Conservation (phyloP, 2,888 invertebrate species). For the Drosophila testacea region DNA sequence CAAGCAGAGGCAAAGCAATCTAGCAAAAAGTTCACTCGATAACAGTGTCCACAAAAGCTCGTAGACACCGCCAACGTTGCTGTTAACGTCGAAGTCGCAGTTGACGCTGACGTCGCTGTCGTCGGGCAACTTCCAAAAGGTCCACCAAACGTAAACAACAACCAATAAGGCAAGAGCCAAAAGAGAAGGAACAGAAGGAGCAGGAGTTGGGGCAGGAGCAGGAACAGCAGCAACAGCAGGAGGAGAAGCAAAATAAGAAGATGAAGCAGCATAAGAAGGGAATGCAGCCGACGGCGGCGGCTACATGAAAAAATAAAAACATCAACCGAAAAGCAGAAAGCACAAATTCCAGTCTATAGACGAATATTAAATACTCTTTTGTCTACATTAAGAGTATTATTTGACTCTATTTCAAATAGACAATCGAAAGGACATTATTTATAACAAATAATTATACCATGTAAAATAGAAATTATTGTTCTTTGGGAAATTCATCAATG, state of each 20-base stretch:
- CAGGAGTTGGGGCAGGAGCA: conserved; percentile 13
- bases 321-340: conserved; percentile 35
- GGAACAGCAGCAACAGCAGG: background rate
- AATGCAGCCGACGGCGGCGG: conserved; percentile 55
- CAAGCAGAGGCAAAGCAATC: conserved; percentile 35
- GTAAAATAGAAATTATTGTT: no score
- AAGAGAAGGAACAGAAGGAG: conserved; percentile 31
- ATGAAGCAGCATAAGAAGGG: conserved; percentile 7
- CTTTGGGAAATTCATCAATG: no score
- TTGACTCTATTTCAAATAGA: no score
- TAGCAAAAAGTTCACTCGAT: conserved; percentile 51
- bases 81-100: conserved; percentile 4
- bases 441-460: no score
- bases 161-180: conserved; percentile 46
- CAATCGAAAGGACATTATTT: no score
- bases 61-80: conserved; percentile 24
- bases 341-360: background rate
- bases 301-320: conserved; percentile 62
- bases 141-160: conserved; percentile 70
- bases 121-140: conserved; percentile 66
- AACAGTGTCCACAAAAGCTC: conserved; percentile 48
- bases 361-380: conserved; percentile 44
- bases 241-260: conserved; percentile 5
- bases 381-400: no score
- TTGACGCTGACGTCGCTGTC: conserved; percentile 16